Percentiles rank a stretch among this genome's conserved stretches.
Conservation (phyloP, 2,113 vertebrate genomes). For the Chascanopsetta lugubris region DNA sequence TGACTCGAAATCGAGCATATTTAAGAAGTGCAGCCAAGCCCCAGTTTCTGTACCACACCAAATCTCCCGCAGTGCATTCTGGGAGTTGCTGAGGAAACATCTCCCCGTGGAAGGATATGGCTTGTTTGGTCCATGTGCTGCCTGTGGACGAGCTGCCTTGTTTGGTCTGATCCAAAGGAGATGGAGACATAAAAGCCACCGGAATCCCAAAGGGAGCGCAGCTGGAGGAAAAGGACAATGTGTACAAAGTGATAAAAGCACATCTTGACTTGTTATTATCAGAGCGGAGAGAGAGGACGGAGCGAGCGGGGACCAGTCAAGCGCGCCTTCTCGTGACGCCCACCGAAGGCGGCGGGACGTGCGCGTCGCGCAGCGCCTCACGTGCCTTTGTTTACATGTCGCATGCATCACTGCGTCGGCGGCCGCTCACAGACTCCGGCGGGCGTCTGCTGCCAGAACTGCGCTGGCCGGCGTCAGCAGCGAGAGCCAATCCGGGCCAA, state of each 20-base stretch:
- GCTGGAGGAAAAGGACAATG: neutral
- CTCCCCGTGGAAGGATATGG: neutral
- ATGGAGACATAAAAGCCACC: neutral
- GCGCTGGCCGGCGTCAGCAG: conserved; percentile 1
- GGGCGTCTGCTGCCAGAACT: conserved; percentile 10
- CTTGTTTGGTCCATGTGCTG: conserved; percentile 3
- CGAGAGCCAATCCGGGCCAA: conserved; percentile 31
- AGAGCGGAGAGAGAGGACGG: conserved; percentile 8
- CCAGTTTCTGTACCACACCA: no score
- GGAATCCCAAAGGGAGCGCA: neutral
- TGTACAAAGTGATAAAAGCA: neutral
- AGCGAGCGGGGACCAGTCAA: neutral
- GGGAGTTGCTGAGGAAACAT: no score
- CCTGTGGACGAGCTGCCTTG: neutral
- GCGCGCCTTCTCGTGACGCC: neutral
- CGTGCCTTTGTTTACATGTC: conserved; percentile 47
- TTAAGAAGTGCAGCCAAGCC: no score
- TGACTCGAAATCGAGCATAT: no score
- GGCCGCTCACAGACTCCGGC: conserved; percentile 8
- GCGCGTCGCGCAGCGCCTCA: conserved; percentile 9
- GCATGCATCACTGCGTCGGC: conserved; percentile 3
- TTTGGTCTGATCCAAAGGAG: neutral
- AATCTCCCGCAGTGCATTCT: no score
- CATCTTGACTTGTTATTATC: conserved; percentile 5
- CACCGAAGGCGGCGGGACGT: conserved; percentile 5